Evolutionary conservation across 2,888 invertebrate genomes (phyloP).

Genomic region (Pogonocherus hispidulus): DNA sequence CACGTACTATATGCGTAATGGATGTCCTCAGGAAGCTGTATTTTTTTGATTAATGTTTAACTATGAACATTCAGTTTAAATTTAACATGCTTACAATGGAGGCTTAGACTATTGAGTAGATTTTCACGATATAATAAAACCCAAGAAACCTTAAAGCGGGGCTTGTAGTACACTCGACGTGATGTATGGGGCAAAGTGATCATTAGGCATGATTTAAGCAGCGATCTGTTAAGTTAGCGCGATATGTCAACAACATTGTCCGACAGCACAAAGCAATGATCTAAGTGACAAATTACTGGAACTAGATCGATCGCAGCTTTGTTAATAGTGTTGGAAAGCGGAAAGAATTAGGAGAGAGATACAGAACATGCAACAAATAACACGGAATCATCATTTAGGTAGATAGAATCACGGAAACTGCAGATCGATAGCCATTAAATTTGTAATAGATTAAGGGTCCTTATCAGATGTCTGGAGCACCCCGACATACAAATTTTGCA

Average conservation of each 20-base stretch:
- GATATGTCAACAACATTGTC: conserved; percentile 12
- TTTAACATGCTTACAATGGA: too few species aligned
- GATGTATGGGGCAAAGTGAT: neutral
- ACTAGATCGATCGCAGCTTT: conserved; percentile 2
- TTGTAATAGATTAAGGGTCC: neutral
- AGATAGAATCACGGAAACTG: neutral
- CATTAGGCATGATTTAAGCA: neutral
- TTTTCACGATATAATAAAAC: too few species aligned
- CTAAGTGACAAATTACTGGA: conserved; percentile 26
- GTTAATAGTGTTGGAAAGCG: conserved; percentile 23
- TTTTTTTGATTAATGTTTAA: too few species aligned
- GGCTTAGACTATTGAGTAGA: too few species aligned
- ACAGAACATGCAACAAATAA: conserved; percentile 28
- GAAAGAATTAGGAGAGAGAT: conserved; percentile 27
- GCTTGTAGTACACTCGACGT: too few species aligned
- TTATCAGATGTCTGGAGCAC: neutral
- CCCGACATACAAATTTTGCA: neutral
- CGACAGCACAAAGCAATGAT: conserved; percentile 13
- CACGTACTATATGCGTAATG: too few species aligned
- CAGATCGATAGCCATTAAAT: neutral
- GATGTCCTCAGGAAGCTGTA: too few species aligned
- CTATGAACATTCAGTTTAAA: too few species aligned
- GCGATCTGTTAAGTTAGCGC: neutral
- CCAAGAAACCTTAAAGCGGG: too few species aligned
- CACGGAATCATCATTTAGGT: neutral